Base-by-base conservation (phyloP, 2,888 invertebrate species). In the Drosophila ezoana region DNA sequence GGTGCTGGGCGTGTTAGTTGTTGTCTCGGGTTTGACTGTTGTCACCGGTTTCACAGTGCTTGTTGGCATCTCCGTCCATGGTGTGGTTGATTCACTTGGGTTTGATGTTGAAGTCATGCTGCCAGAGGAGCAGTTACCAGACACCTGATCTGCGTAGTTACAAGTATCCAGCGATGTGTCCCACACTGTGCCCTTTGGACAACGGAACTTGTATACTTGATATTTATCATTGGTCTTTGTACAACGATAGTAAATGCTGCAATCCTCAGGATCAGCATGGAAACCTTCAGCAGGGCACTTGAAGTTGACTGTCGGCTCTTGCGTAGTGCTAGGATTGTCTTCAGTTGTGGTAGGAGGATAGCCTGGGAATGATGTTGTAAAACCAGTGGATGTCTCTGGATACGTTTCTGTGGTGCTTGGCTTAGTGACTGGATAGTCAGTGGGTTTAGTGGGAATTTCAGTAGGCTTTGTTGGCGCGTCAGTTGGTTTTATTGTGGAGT, bases 241-340 rank as follows among this genome's bases (percentile, higher is more conserved):
- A 75, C 95, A 95, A 45, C 94, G 92, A 71, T 94, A 94, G 89
- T 94, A 95, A 73, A 93, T 94, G 60, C 91, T 93, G 75, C 95
- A 95, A 73, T 94, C 93, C 4, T 91, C 72, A 1, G 90, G 87
- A 89, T 93, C 93, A 0, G 92, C 89, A 65, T 93, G 86, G 82
- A 92, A 93, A 38, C 93, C 93, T 75, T 93, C 93, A 2, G 74
- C 54, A 0, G 77, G 83, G 64, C 93, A 93, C 40, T 78, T 79
- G 45, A 89, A 84, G 61, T 88, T 90, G 3, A 86, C 72, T 37
- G 62, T 52, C 2, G 89, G 83, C 28, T 83, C 79, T 16, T 61
- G 45, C 5, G 79, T 84, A 4, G 80, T 83, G 23, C 58, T 68
- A 37, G 81, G 61, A 41, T 57, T 73, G 4, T 70, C 53, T 41